Base-by-base conservation (phyloP, 92 coral and sea anemone genomes). In the Epizoanthus illoricatus region DNA sequence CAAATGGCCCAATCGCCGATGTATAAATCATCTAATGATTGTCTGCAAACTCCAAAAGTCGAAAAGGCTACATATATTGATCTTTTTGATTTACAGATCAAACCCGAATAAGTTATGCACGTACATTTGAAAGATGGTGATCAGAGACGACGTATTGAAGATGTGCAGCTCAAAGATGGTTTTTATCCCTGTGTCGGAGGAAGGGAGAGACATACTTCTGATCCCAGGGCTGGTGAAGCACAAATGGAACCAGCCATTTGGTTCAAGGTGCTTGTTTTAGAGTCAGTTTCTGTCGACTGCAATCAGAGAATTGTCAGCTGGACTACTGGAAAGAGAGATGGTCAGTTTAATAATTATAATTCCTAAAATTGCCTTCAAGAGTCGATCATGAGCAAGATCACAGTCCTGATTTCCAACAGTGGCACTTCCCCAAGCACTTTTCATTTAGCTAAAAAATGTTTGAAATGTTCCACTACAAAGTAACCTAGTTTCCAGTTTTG, bases 231-330 rank as follows among this genome's bases (percentile, higher is more conserved):
- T 10, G 81, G 91, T 28, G 69, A 76, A 23, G 64, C 84, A 16
- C 75, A 85, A 4, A 81, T 94, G 85, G 99, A 97, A 69, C 99
- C 99, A 1, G 99, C 99, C 0, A 86, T 94, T 73, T 97, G 99
- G 99, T 89, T 92, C 62, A 93, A 93, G 73, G 94, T 93, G 58
- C 85, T 93, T 56, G 87, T 96, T 12, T 66, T 96, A 74, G 99
- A 93, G 70, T 93, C 92, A 4, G 88, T 96, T 5, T 93, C 92
- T 5, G 93, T 96, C 42, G 99, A 96, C 80, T 92, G 95, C 63
- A 87, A 84, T 41, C 87, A 87, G 42, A 84, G 98, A 28, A 79
- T 90, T 15, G 84, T 93, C 54, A 85, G 93, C 52, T 96, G 99
- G 99, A 83, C 96, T 7, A 93, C 98, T 45, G 87, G 88, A 75